These are phyloP conservation scores for Myotis findleyi DNA, from an alignment of 2,797 vertebrate genomes.

Conservation along the genomic window DNA sequence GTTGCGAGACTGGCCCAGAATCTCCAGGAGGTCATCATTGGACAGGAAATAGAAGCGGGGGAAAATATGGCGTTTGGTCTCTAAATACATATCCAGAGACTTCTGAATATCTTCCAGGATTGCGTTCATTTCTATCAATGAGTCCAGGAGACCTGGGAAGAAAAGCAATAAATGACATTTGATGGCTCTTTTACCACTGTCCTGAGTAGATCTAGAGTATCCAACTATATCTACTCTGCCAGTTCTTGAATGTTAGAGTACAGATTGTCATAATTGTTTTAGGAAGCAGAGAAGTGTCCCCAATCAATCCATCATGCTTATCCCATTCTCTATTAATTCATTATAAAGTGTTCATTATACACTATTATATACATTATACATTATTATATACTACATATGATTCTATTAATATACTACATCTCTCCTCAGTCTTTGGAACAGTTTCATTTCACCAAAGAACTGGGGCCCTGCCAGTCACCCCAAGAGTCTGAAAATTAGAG, in stretches of 20 bases:
- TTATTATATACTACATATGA: background rate
- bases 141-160: constrained; percentile 89
- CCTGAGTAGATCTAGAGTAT: background rate
- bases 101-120: constrained; percentile 94
- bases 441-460: background rate
- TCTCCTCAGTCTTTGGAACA: background rate
- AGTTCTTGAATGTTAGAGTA: background rate
- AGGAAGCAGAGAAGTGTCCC: background rate
- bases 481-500: constrained; percentile 38
- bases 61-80: constrained; percentile 94
- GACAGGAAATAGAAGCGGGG: constrained; percentile 96
- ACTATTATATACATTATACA: background rate
- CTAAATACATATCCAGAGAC: constrained; percentile 93
- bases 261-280: background rate
- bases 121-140: constrained; percentile 88
- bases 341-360: background rate
- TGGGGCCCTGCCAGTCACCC: background rate
- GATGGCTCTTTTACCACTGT: background rate
- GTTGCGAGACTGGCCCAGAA: constrained; percentile 93
- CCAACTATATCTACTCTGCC: background rate
- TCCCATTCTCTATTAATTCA: background rate
- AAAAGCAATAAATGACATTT: background rate
- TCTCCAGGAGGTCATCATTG: constrained; percentile 94
- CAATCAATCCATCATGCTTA: background rate
- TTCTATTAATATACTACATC: background rate